Evolutionary conservation across 2,113 vertebrate species (phyloP).

Genomic region (Pantherophis guttatus): DNA sequence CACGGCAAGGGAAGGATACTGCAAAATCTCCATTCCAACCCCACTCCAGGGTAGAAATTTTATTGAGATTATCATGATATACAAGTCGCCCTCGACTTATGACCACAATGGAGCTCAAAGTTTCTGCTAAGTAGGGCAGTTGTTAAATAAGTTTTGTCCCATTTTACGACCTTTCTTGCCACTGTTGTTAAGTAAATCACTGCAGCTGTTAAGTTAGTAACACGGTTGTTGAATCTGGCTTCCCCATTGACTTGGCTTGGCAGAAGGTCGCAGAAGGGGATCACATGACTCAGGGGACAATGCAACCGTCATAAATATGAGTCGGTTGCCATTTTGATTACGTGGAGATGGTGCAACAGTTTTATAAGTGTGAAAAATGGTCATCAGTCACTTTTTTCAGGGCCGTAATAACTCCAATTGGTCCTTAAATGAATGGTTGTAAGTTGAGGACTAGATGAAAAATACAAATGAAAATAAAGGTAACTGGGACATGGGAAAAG

Average conservation of each 20-base stretch:
- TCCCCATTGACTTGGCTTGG: neutral
- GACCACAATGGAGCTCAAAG: too few relatives aligned
- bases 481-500: neutral
- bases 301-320: neutral
- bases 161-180: too few relatives aligned
- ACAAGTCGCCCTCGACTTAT: too few relatives aligned
- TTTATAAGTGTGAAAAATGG: neutral
- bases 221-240: neutral
- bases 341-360: neutral
- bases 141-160: too few relatives aligned
- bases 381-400: neutral
- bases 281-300: accelerated
- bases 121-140: too few relatives aligned
- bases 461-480: neutral
- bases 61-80: too few relatives aligned
- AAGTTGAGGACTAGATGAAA: neutral
- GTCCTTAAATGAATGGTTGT: neutral
- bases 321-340: neutral
- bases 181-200: too few relatives aligned
- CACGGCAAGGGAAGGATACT: too few relatives aligned
- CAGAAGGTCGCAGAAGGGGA: neutral
- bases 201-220: too few relatives aligned
- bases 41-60: too few relatives aligned
- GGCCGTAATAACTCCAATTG: neutral
- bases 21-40: too few relatives aligned